Evolutionary conservation across 2,888 invertebrate species (phyloP).

Genomic region (Hyles lineata): DNA sequence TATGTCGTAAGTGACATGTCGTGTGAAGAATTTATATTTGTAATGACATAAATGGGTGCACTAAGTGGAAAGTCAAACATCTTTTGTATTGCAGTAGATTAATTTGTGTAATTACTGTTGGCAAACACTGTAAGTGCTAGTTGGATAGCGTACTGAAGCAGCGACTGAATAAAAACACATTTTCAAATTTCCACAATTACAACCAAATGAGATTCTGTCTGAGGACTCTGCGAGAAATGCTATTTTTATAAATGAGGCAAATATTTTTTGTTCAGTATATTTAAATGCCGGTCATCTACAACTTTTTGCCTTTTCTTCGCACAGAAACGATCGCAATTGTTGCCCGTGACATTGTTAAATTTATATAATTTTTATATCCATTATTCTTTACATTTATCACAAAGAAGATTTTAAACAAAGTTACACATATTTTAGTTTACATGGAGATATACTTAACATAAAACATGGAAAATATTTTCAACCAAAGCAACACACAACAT

Average conservation of each 20-base stretch:
- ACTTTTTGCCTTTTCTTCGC: constrained; percentile 12
- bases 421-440: neutral
- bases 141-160: neutral
- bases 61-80: neutral
- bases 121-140: neutral
- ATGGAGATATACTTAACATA: neutral
- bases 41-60: neutral
- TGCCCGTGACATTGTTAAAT: constrained; percentile 18
- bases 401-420: neutral
- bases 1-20: neutral
- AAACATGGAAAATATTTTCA: constrained; percentile 28
- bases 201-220: constrained; percentile 21
- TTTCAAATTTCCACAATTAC: constrained; percentile 27
- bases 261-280: constrained; percentile 3
- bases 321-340: neutral
- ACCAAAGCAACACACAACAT: constrained; percentile 46
- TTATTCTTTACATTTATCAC: neutral
- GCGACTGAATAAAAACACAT: neutral
- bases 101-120: constrained; percentile 1
- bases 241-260: constrained; percentile 26
- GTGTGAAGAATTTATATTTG: neutral
- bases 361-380: constrained; percentile 2
- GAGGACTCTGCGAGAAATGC: constrained; percentile 16
- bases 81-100: neutral
- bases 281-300: constrained; percentile 21